Percentiles rank a stretch among this genome's conserved stretches.
Evolutionary conservation across 1,140 invertebrate species (phyloP).

Genomic region (Probaryconus sp.): DNA sequence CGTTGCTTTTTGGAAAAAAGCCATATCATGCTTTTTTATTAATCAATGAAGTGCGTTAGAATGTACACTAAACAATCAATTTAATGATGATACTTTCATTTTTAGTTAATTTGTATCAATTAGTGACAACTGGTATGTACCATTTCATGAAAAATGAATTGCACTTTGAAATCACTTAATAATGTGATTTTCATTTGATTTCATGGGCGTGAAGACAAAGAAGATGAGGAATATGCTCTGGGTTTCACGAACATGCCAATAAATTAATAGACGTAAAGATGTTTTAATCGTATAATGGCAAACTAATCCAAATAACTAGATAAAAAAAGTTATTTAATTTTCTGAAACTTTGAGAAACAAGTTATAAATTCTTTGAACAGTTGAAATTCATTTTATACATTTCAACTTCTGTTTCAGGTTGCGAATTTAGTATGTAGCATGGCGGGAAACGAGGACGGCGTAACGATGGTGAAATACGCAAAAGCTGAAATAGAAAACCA

Average conservation of each 20-base stretch:
- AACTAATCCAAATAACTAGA: too few species aligned
- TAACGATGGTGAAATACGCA: constrained; percentile 98
- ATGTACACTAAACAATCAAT: not conserved
- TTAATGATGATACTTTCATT: too few species aligned
- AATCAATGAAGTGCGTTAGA: too few species aligned
- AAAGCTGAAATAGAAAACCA: constrained; percentile 96
- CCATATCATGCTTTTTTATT: too few species aligned
- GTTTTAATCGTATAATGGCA: too few species aligned
- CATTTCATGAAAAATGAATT: constrained; percentile 11
- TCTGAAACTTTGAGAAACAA: too few species aligned
- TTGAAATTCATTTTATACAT: too few species aligned
- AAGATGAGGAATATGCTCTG: constrained; percentile 91
- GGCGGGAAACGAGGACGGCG: constrained; percentile 98
- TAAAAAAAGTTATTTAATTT: too few species aligned
- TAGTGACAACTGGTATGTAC: constrained; percentile 7
- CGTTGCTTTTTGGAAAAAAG: too few species aligned
- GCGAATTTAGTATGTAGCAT: constrained; percentile 98
- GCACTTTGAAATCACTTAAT: not conserved
- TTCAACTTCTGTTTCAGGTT: constrained; percentile 80
- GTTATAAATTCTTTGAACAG: too few species aligned
- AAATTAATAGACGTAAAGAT: constrained; percentile 94
- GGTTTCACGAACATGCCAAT: constrained; percentile 97
- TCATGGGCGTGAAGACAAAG: constrained; percentile 94
- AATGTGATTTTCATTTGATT: constrained; percentile 68
- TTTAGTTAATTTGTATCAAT: constrained; percentile 4